Evolutionary conservation across 2,113 vertebrate genomes (phyloP).

Genomic region (Rhinolophus ferrumequinum): DNA sequence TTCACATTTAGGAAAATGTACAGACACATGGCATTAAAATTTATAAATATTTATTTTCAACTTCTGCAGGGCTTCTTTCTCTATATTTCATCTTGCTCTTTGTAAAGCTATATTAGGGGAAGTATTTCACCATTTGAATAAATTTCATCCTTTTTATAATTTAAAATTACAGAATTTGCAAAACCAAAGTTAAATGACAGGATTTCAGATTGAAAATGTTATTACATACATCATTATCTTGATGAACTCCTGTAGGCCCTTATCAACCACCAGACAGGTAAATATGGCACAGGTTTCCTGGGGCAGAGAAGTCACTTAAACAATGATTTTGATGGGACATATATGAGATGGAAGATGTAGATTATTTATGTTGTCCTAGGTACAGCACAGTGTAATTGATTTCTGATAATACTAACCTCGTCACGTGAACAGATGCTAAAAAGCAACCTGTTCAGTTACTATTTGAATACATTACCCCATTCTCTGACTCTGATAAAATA

Average conservation of each 20-base stretch:
- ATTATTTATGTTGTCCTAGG: background rate
- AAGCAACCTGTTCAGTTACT: background rate
- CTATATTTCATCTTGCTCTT: slow-evolving; percentile 19
- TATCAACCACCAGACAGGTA: background rate
- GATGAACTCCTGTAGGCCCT: background rate
- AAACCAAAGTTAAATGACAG: background rate
- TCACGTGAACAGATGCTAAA: slow-evolving; percentile 25
- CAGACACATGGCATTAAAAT: slow-evolving; percentile 26
- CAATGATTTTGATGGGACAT: background rate
- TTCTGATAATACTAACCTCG: slow-evolving; percentile 8
- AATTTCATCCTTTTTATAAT: slow-evolving; percentile 11
- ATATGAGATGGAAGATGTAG: background rate
- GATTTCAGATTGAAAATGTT: background rate
- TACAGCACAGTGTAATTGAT: background rate
- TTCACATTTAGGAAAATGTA: slow-evolving; percentile 66
- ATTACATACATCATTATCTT: background rate
- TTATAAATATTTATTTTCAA: slow-evolving; percentile 28
- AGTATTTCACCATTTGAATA: slow-evolving; percentile 34
- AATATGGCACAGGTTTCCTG: background rate
- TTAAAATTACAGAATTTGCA: background rate
- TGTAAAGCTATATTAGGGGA: background rate
- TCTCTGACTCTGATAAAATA: slow-evolving; percentile 63
- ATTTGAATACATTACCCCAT: slow-evolving; percentile 34
- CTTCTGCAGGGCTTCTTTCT: background rate
- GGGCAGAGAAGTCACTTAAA: background rate